Evolutionary conservation across 2,888 invertebrate genomes (phyloP).

Genomic region (Drosophila emarginata): DNA sequence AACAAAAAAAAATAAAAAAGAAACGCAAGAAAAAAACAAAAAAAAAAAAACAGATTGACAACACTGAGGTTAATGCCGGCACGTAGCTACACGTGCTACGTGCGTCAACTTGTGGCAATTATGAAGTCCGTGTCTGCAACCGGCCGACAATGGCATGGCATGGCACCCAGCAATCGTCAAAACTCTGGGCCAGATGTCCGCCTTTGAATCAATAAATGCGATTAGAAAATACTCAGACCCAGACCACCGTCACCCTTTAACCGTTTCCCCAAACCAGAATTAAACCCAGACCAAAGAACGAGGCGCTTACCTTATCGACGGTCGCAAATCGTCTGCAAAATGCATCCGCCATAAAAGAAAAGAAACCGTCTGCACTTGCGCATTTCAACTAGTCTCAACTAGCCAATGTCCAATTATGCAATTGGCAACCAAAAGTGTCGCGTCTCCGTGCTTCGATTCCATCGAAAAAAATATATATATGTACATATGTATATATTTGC

Average conservation of each 20-base stretch:
- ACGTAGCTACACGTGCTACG: conserved; percentile 72
- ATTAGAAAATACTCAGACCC: conserved; percentile 59
- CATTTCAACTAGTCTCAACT: conserved; percentile 53
- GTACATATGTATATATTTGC: conserved; percentile 32
- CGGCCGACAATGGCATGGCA: conserved; percentile 62
- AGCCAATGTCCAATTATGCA: conserved; percentile 41
- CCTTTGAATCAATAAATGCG: conserved; percentile 75
- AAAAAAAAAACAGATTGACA: conserved; percentile 11
- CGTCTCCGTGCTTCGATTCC: conserved; percentile 54
- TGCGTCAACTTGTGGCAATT: conserved; percentile 75
- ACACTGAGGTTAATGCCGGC: conserved; percentile 48
- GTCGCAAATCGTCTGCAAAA: conserved; percentile 67
- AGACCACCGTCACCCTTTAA: neutral
- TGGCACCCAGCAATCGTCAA: conserved; percentile 62
- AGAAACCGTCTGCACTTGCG: conserved; percentile 54
- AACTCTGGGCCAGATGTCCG: conserved; percentile 38
- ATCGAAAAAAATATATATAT: conserved; percentile 3
- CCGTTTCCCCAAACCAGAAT: neutral
- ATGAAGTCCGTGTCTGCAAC: conserved; percentile 66
- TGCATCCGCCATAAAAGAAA: conserved; percentile 74
- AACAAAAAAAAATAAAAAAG: conserved; percentile 31
- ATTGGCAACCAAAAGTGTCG: conserved; percentile 60
- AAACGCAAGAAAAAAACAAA: conserved; percentile 24
- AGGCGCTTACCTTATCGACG: conserved; percentile 62
- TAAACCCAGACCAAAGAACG: conserved; percentile 38